Evolutionary conservation across 2,888 invertebrate species (phyloP).

Genomic region (Drosophila percnosoma): DNA sequence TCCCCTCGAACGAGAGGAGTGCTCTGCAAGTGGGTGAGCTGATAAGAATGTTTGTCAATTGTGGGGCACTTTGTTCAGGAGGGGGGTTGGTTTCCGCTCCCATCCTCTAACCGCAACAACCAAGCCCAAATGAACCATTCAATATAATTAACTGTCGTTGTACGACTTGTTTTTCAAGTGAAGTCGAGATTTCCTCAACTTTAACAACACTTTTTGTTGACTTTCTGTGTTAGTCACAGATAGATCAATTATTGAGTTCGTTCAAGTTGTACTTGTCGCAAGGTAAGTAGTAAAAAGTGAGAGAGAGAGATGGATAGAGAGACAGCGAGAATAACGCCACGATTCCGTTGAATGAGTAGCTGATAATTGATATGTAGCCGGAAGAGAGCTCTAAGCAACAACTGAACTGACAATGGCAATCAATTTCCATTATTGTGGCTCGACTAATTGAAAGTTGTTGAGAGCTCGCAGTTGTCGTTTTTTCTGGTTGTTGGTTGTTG

Average conservation of each 20-base stretch:
- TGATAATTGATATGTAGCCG: conserved; percentile 72
- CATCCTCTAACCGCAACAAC: not conserved
- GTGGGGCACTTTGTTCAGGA: conserved; percentile 25
- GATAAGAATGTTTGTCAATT: conserved; percentile 70
- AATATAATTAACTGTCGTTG: conserved; percentile 67
- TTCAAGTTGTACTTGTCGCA: conserved; percentile 14
- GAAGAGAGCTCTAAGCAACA: conserved; percentile 41
- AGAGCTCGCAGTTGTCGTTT: conserved; percentile 13
- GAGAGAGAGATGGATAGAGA: not conserved
- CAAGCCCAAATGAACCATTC: conserved; percentile 33
- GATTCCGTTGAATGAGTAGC: conserved; percentile 10
- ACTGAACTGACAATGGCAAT: conserved; percentile 72
- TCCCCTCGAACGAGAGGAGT: conserved; percentile 5
- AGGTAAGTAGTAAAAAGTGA: conserved; percentile 30
- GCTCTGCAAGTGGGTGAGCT: conserved; percentile 15
- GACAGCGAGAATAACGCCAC: conserved; percentile 2
- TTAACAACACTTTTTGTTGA: conserved; percentile 32
- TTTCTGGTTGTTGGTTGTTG: not conserved
- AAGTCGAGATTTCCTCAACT: conserved; percentile 34
- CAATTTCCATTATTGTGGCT: conserved; percentile 70
- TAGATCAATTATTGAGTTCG: conserved; percentile 44
- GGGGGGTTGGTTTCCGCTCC: not conserved
- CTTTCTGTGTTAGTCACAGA: conserved; percentile 35
- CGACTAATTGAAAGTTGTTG: conserved; percentile 74
- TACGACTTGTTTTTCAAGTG: conserved; percentile 22